phyloP scores from a whole-genome alignment of 2,888 invertebrate species.

The Lymantria dispar region DNA sequence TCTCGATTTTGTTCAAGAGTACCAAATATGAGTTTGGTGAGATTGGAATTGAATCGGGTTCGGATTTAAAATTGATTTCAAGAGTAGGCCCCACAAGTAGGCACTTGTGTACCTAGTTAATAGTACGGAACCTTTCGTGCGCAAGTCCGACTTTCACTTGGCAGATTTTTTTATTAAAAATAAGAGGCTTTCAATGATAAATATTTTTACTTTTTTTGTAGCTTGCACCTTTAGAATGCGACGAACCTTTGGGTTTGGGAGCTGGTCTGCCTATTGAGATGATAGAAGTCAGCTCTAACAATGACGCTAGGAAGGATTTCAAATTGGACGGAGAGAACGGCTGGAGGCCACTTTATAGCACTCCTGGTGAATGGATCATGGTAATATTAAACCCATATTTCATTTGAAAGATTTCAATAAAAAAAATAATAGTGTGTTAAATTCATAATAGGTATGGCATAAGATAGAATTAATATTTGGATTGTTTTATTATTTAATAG shows the following conservation, averaged over 20 bases:
- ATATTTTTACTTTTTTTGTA: background rate
- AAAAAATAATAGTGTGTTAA: background rate
- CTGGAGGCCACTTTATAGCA: constrained; percentile 87
- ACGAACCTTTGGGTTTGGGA: constrained; percentile 88
- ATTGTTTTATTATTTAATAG: too few relatives aligned
- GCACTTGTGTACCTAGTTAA: too few relatives aligned
- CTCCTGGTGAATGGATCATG: constrained; percentile 87
- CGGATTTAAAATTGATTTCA: too few relatives aligned
- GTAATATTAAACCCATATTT: constrained; percentile 48
- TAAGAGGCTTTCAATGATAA: background rate
- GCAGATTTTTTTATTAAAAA: too few relatives aligned
- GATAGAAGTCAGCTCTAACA: constrained; percentile 85
- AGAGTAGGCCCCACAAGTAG: too few relatives aligned
- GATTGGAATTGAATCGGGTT: too few relatives aligned
- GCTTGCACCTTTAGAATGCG: constrained; percentile 78
- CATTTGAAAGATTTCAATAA: background rate
- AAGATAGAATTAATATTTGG: too few relatives aligned
- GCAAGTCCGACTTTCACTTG: too few relatives aligned
- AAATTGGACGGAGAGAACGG: constrained; percentile 72
- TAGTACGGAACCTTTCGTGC: too few relatives aligned
- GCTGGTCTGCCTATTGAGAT: constrained; percentile 85
- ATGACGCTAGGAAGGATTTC: constrained; percentile 63
- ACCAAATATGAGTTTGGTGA: too few relatives aligned
- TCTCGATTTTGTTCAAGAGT: too few relatives aligned
- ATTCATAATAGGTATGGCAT: too few relatives aligned